phyloP scores from a whole-genome alignment of 2,888 invertebrate species.

The Pherbina coryleti region DNA sequence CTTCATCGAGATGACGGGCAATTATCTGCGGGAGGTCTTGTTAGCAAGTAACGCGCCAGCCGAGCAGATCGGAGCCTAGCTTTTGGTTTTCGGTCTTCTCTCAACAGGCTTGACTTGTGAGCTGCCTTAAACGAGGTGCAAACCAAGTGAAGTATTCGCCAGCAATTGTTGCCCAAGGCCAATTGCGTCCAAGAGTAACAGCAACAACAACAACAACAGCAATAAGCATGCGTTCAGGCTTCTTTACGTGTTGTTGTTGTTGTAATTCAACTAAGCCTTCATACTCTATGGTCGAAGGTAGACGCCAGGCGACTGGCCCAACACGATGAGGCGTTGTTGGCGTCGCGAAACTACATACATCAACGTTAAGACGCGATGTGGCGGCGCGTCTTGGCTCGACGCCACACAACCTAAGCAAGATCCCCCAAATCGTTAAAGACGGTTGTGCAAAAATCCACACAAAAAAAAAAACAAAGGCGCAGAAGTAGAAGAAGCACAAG shows the following conservation, averaged over 20 bases:
- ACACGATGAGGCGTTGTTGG: constrained; percentile 67
- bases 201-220: constrained; percentile 2
- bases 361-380: constrained; percentile 31
- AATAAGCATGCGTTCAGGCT: constrained; percentile 10
- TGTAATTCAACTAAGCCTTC: neutral
- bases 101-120: constrained; percentile 17
- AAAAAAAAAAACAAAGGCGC: neutral
- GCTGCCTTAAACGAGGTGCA: constrained; percentile 47
- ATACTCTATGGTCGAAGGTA: constrained; percentile 17
- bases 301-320: constrained; percentile 62
- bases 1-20: constrained; percentile 68
- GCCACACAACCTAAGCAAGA: constrained; percentile 26
- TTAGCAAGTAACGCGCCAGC: constrained; percentile 33
- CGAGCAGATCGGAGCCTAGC: constrained; percentile 39
- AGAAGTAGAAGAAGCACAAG: constrained; percentile 7
- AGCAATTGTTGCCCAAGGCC: constrained; percentile 38
- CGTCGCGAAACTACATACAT: constrained; percentile 64
- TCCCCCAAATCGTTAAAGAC: constrained; percentile 40
- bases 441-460: neutral
- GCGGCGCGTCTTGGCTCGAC: constrained; percentile 55
- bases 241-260: neutral
- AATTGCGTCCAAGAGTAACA: constrained; percentile 26
- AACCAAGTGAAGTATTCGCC: constrained; percentile 43
- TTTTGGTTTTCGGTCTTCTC: constrained; percentile 3
- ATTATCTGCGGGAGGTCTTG: constrained; percentile 69